These are phyloP conservation scores for Leptinotarsa rubiginosa DNA, from an alignment of 2,888 invertebrate species.

Conservation along the genomic window DNA sequence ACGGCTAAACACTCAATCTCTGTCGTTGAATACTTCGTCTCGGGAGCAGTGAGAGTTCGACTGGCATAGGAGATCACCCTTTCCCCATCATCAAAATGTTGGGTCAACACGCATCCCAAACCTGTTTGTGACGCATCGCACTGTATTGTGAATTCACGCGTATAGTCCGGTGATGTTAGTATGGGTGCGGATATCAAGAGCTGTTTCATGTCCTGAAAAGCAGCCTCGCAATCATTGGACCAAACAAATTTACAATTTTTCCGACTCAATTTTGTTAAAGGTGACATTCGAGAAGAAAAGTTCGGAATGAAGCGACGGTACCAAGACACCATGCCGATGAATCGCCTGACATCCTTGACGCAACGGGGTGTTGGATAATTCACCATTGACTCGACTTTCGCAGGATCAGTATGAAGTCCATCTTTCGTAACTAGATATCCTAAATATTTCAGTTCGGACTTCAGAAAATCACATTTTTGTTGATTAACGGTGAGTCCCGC, in stretches of 20 bases:
- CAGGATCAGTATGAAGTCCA: constrained; percentile 23
- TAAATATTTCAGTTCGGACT: constrained; percentile 37
- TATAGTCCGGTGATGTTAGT: constrained; percentile 5
- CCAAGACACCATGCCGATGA: constrained; percentile 45
- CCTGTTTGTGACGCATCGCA: constrained; percentile 42
- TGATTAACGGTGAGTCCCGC: constrained; percentile 11
- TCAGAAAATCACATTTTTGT: constrained; percentile 39
- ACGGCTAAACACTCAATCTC: constrained; percentile 37
- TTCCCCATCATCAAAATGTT: constrained; percentile 35
- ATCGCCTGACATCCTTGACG: constrained; percentile 22
- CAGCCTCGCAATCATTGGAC: constrained; percentile 32
- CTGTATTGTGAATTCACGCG: constrained; percentile 40
- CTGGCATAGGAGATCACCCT: constrained; percentile 41
- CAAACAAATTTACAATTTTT: constrained; percentile 42
- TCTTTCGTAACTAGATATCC: constrained; percentile 30
- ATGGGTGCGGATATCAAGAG: constrained; percentile 8
- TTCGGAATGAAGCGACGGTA: constrained; percentile 47
- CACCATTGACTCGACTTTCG: constrained; percentile 27
- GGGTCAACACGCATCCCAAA: constrained; percentile 43
- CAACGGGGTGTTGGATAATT: constrained; percentile 16
- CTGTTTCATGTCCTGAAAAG: constrained; percentile 34
- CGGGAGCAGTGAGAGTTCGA: constrained; percentile 38
- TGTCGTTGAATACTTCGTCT: constrained; percentile 38
- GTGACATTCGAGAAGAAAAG: constrained; percentile 41
- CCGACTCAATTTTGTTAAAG: constrained; percentile 33